phyloP scores from a whole-genome alignment of 1,140 invertebrate species.

The Drosophila murphyi region DNA sequence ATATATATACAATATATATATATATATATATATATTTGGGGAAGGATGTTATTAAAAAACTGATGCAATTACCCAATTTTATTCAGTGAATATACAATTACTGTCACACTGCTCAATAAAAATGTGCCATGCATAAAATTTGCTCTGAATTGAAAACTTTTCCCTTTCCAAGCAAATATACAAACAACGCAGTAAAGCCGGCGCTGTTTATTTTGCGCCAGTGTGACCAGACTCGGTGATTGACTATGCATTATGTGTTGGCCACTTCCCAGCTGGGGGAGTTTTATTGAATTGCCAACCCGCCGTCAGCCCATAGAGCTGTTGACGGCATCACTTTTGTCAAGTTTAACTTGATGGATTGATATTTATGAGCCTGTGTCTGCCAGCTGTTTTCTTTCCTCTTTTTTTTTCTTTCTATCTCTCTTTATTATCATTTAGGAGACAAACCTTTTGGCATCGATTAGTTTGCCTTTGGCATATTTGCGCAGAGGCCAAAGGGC shows the following conservation, averaged over 20 bases:
- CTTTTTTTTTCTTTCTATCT: background rate
- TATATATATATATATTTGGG: background rate
- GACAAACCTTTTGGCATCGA: constrained; percentile 49
- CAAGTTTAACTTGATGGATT: constrained; percentile 40
- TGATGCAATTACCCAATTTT: background rate
- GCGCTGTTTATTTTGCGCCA: constrained; percentile 6
- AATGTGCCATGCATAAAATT: background rate
- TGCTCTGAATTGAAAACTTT: background rate
- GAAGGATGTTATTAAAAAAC: background rate
- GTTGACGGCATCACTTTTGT: constrained; percentile 36
- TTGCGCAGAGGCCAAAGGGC: constrained; percentile 9
- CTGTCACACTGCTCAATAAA: background rate
- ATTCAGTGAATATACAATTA: background rate
- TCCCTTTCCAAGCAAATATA: background rate
- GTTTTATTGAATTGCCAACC: constrained; percentile 35
- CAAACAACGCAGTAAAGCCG: background rate
- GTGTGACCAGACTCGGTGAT: constrained; percentile 26
- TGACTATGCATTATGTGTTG: constrained; percentile 19
- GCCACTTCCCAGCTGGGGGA: background rate
- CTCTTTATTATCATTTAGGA: constrained; percentile 4
- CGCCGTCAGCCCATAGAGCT: constrained; percentile 10
- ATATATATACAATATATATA: no score
- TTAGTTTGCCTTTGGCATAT: constrained; percentile 50
- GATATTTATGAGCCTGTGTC: constrained; percentile 39
- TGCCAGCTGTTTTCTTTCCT: background rate